phyloP scores from a whole-genome alignment of 1,140 invertebrate genomes.

The Conus ventricosus region DNA sequence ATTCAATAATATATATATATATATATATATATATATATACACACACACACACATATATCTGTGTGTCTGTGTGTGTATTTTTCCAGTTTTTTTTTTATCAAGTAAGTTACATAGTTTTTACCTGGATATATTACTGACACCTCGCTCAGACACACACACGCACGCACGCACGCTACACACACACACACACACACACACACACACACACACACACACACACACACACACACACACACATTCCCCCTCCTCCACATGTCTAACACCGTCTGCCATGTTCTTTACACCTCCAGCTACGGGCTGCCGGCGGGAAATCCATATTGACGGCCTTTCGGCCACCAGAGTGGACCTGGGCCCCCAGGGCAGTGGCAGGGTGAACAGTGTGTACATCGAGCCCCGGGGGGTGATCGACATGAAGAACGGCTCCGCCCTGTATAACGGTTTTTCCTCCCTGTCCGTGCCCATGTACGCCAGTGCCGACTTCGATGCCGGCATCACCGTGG shows the following conservation, averaged over 20 bases:
- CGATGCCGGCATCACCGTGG: slow-evolving; percentile 25
- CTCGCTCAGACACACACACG: too few relatives aligned
- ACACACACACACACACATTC: not conserved
- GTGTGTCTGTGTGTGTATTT: too few relatives aligned
- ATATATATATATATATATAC: too few relatives aligned
- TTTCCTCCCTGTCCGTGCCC: slow-evolving; percentile 26
- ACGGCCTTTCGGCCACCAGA: not conserved
- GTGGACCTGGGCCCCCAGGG: not conserved
- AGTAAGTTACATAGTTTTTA: too few relatives aligned
- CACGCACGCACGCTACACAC: too few relatives aligned
- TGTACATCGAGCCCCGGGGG: slow-evolving; percentile 10
- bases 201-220: not conserved
- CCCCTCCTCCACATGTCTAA: not conserved
- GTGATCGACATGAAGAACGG: slow-evolving; percentile 24
- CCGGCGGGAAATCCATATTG: slow-evolving; percentile 27
- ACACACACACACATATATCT: too few relatives aligned
- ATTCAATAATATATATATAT: too few relatives aligned
- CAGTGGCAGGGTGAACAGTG: not conserved
- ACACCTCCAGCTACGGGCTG: slow-evolving; percentile 2
- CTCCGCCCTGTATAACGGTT: slow-evolving; percentile 23
- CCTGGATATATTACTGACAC: too few relatives aligned
- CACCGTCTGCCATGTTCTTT: not conserved
- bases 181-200: too few relatives aligned
- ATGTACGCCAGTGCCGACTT: slow-evolving; percentile 26
- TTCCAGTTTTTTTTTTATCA: too few relatives aligned